Base-by-base conservation (phyloP, 1,140 invertebrate species). In the Plodia interpunctella region DNA sequence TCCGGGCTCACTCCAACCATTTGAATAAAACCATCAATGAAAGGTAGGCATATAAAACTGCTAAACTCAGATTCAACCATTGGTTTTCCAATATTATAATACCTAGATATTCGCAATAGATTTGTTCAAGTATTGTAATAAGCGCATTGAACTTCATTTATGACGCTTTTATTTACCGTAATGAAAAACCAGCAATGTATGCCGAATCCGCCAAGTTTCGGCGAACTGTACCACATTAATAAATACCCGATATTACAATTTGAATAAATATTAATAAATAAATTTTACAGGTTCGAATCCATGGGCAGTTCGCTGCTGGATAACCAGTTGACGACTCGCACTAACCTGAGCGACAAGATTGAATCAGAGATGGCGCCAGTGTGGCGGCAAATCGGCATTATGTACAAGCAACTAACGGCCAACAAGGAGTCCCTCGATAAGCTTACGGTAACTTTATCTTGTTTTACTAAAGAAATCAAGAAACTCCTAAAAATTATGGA, bases 311-410 rank as follows among this genome's bases (percentile, higher is more conserved):
- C 91, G 0, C 93, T 97, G 52, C 86, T 96, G 52, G 92, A 92
- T n/a, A 95, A 94, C 68, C 95, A 97, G 71, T 93, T 92, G 17
- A 92, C 92, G 8, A 93, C 94, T 0, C 83, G 95, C 28, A 92
- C 92, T 2, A 97, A 97, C 82, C 79, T 97, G 20, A 97, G 94
- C 5, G 89, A 90, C 0, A 94, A 95, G 70, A 94, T 97, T 76
- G 95, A 97, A 70, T 90, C 93, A 19, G 95, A 97, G 74, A 95
- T 97, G 79, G 94, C 94, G 58, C 94, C 96, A 78, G 95, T 97
- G 0, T 97, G 96, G 96, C 87, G 95, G 15, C 95, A 96, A 86
- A 96, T 97, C 67, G 95, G 95, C 60, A 95, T 96, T 15, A 96
- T 97, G 95, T 95, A 96, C 80, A 93, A 95, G 63, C 95, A 97